Evolutionary conservation across 2,797 vertebrate species (phyloP), one percentile per base, ranked within the genome.

Genomic region (Argyrosomus regius): DNA sequence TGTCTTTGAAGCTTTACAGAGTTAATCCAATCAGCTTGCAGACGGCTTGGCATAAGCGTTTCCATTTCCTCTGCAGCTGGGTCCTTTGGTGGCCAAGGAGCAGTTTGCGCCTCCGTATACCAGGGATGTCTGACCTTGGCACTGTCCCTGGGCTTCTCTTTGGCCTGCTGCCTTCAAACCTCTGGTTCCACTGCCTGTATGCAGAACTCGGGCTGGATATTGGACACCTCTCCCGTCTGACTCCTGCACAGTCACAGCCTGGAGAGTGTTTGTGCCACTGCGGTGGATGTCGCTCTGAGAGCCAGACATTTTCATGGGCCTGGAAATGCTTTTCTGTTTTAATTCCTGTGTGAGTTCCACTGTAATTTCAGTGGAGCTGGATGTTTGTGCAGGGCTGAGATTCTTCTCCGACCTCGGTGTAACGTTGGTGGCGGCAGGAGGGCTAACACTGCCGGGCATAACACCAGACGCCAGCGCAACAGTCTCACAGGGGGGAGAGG

Each of bases 21-120:
- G 83, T 93, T 92, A 89, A 94, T 94, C 92, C 92, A 92, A 94
- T 96, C 94, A 95, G 92, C 94, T 96, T 4, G 91, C 82, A 76
- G 88, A 90, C 74, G 92, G 90, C 72, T 87, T 92, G 67, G 88
- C 87, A 62, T 74, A 61, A 80, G 88, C 87, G 50, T 82, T 83
- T 83, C 88, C 93, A 62, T 70, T 77, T 81, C 81, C 93, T 92
- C 92, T 91, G 86, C 82, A 90, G 84, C 87, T 82, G 88, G 82
- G 65, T 74, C 81, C 88, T 82, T 83, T 84, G 85, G 87, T 84
- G 84, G 87, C 72, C 88, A 87, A 76, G 76, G 83, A 80, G 88
- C 77, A 63, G 86, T 90, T 85, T 86, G 87, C 82, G 46, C 88
- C 83, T 80, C 87, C 87, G 22, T 83, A 82, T 75, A 70, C 28